Conservation (phyloP, 2,888 invertebrate species). For the Ceratothoa steindachneri region DNA sequence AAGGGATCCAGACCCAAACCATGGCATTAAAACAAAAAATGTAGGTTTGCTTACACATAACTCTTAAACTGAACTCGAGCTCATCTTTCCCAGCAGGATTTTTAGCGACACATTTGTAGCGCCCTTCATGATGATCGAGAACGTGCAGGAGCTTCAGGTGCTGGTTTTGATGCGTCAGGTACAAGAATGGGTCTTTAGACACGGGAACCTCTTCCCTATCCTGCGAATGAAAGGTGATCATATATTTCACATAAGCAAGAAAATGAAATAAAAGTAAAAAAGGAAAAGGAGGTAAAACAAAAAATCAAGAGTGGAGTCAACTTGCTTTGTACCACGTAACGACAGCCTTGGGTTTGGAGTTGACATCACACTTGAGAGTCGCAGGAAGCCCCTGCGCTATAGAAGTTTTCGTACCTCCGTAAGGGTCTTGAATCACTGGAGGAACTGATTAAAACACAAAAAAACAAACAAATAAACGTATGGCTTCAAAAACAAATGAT, state of each 20-base stretch:
- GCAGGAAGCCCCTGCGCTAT: slow-evolving; percentile 53
- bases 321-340: slow-evolving; percentile 30
- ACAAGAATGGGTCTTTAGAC: slow-evolving; percentile 26
- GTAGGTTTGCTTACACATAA: slow-evolving; percentile 1
- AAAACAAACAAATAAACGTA: not conserved
- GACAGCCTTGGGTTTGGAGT: slow-evolving; percentile 58
- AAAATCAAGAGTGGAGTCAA: not conserved
- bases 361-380: slow-evolving; percentile 53
- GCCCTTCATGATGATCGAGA: slow-evolving; percentile 49
- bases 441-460: slow-evolving; percentile 55
- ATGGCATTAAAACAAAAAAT: no score
- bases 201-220: not conserved
- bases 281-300: not conserved
- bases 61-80: slow-evolving; percentile 14
- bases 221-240: not conserved
- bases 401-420: slow-evolving; percentile 50
- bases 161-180: slow-evolving; percentile 29
- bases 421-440: slow-evolving; percentile 54
- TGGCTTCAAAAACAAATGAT: no score
- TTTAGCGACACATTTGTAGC: slow-evolving; percentile 52
- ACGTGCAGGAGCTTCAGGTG: slow-evolving; percentile 32
- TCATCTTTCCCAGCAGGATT: slow-evolving; percentile 51
- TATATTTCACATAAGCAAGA: no score
- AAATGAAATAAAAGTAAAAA: not conserved
- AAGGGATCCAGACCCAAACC: not conserved